Percentiles rank a stretch among this genome's conserved stretches.
Evolutionary conservation across 1,140 invertebrate genomes (phyloP).

Genomic region (Apis florea): DNA sequence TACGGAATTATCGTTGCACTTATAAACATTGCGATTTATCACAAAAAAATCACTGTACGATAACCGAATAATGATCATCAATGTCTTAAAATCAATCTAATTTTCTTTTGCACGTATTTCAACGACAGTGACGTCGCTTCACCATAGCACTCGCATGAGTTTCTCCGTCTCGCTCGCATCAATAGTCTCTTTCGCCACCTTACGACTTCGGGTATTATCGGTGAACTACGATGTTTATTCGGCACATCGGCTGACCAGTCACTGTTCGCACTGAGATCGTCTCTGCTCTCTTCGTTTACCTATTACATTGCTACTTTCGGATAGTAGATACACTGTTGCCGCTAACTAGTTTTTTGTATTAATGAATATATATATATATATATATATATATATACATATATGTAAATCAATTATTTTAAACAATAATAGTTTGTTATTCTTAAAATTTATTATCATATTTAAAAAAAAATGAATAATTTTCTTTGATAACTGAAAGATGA

Average conservation of each 20-base stretch:
- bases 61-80: neutral
- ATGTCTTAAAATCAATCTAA: constrained; percentile 62
- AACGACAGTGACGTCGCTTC: constrained; percentile 74
- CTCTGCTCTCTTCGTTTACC: constrained; percentile 60
- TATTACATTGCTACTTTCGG: constrained; percentile 41
- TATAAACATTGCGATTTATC: neutral
- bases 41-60: neutral
- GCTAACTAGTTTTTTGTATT: neutral
- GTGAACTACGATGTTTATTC: constrained; percentile 77
- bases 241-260: constrained; percentile 71
- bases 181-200: constrained; percentile 66
- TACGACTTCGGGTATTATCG: constrained; percentile 75
- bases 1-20: neutral
- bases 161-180: constrained; percentile 63
- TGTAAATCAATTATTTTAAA: neutral
- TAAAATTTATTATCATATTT: neutral
- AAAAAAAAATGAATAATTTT: neutral
- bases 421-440: neutral
- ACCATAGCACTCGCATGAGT: constrained; percentile 69
- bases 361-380: neutral
- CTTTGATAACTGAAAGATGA: neutral
- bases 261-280: constrained; percentile 67
- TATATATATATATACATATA: too few relatives aligned
- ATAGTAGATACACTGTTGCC: neutral
- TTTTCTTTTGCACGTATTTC: constrained; percentile 69